A percentile compares a stretch with the other conserved stretches of the same genome.
phyloP scores from a whole-genome alignment of 2,113 vertebrate genomes.

The Haemorhous mexicanus region DNA sequence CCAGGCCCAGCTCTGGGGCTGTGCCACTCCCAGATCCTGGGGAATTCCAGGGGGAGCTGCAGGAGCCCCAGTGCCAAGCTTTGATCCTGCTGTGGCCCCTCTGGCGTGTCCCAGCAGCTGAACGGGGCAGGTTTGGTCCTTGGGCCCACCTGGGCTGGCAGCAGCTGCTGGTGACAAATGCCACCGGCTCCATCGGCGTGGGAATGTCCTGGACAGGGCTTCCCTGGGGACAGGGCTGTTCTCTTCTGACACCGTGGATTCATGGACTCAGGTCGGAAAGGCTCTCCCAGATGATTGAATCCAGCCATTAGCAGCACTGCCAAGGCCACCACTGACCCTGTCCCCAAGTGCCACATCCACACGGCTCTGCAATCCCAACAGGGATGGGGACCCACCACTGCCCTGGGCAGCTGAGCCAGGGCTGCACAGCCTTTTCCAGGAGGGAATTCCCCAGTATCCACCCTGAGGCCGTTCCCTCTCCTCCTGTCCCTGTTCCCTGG shows the following conservation, averaged over 20 bases:
- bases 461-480: no score
- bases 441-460: no score
- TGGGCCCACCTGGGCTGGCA: background rate
- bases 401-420: background rate
- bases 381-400: background rate
- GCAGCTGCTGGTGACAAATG: background rate
- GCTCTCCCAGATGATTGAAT: no score
- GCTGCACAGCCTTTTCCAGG: no score
- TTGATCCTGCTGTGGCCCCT: background rate
- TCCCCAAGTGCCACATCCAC: background rate
- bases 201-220: background rate
- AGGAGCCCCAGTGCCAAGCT: background rate
- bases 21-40: background rate
- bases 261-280: background rate
- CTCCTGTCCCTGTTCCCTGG: no score
- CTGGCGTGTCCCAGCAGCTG: background rate
- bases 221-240: background rate
- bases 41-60: background rate
- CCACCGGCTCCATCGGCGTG: background rate
- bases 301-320: background rate
- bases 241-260: background rate
- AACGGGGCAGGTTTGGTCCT: no score
- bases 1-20: background rate
- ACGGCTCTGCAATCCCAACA: accelerated
- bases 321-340: background rate